These are phyloP conservation scores for Ichneumoninae sp. DNA, from an alignment of 2,888 invertebrate genomes.

Conservation along the genomic window DNA sequence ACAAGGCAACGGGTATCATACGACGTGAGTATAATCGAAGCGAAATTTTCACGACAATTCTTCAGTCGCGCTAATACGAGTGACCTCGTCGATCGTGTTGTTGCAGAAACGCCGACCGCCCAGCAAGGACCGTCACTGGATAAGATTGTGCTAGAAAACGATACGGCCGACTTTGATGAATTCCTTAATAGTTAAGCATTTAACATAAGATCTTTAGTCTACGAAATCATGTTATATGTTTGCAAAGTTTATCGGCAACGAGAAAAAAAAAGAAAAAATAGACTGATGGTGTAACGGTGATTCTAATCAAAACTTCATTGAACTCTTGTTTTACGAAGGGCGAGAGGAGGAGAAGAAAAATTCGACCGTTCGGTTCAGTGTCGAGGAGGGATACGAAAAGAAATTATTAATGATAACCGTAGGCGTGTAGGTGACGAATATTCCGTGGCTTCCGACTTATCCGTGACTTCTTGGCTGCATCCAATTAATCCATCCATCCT, in stretches of 20 bases:
- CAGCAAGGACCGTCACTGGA: slow-evolving; percentile 86
- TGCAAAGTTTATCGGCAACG: slow-evolving; percentile 59
- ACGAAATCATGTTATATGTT: slow-evolving; percentile 59
- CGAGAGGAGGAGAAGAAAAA: background rate
- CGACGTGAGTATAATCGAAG: slow-evolving; percentile 85
- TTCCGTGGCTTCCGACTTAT: background rate
- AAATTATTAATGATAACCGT: background rate
- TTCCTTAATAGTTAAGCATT: slow-evolving; percentile 86
- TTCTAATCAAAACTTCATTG: slow-evolving; percentile 1
- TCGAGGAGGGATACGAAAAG: background rate
- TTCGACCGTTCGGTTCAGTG: background rate
- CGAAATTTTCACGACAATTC: background rate
- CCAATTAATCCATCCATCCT: slow-evolving; percentile 15
- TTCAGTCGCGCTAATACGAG: slow-evolving; percentile 11
- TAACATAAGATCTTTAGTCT: slow-evolving; percentile 34
- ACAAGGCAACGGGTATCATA: slow-evolving; percentile 87
- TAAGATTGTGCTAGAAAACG: slow-evolving; percentile 88
- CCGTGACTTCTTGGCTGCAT: background rate
- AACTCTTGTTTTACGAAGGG: background rate
- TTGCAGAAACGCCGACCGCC: slow-evolving; percentile 76
- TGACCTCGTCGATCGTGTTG: slow-evolving; percentile 6
- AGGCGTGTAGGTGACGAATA: slow-evolving; percentile 5
- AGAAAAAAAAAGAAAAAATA: slow-evolving; percentile 26
- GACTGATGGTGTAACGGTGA: slow-evolving; percentile 16
- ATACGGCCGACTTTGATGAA: slow-evolving; percentile 87